Evolutionary conservation across 2,113 vertebrate genomes (phyloP).

Genomic region (Haliaeetus leucogaster): DNA sequence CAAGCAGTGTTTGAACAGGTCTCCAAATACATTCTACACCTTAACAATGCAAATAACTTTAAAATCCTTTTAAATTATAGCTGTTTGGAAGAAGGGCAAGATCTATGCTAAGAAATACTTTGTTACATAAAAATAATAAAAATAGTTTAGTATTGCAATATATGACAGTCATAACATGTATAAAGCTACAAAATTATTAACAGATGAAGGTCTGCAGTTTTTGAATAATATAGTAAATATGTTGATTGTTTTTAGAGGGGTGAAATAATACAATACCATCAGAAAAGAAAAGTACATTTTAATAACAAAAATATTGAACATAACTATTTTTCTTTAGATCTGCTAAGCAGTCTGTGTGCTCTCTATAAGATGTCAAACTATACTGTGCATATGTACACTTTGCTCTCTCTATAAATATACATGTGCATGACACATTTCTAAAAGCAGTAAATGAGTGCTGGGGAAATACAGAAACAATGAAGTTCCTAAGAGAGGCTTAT

Average conservation of each 20-base stretch:
- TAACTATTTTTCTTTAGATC: slow-evolving; percentile 61
- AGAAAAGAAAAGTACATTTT: slow-evolving; percentile 28
- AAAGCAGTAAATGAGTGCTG: slow-evolving; percentile 49
- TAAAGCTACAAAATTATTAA: slow-evolving; percentile 1
- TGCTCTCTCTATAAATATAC: slow-evolving; percentile 69
- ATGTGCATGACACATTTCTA: slow-evolving; percentile 53
- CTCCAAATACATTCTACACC: slow-evolving; percentile 16
- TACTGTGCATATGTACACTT: slow-evolving; percentile 33
- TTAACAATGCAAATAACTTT: slow-evolving; percentile 19
- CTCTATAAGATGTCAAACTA: slow-evolving; percentile 49
- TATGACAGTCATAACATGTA: neutral
- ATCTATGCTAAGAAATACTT: neutral
- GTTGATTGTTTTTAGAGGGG: neutral
- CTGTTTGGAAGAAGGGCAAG: neutral
- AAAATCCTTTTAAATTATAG: neutral
- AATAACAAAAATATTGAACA: slow-evolving; percentile 56
- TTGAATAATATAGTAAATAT: slow-evolving; percentile 6
- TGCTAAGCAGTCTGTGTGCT: slow-evolving; percentile 57
- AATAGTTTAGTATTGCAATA: neutral
- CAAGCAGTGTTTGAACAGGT: neutral
- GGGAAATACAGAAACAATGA: slow-evolving; percentile 64
- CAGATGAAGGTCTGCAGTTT: slow-evolving; percentile 9
- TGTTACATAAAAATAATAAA: neutral
- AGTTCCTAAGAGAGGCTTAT: slow-evolving; percentile 64
- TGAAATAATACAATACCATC: neutral